A percentile compares a stretch with the other conserved stretches of the same genome.
phyloP scores from a whole-genome alignment of 2,113 vertebrate genomes.

The Psettodes erumei region DNA sequence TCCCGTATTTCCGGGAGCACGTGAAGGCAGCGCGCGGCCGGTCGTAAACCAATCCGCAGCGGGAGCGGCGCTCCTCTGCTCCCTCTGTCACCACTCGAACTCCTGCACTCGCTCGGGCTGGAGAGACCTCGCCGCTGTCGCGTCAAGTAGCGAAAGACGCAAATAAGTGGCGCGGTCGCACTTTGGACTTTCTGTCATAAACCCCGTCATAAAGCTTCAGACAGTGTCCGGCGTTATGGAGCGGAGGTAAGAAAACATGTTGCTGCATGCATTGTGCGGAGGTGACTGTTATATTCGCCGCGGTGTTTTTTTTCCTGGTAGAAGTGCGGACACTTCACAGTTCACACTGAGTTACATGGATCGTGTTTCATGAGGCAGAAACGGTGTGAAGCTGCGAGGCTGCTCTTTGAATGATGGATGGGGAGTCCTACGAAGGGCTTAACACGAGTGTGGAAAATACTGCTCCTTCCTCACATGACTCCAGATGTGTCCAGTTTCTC shows the following conservation, averaged over 20 bases:
- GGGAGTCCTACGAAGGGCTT: not conserved
- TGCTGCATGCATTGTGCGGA: not conserved
- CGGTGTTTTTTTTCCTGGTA: not conserved
- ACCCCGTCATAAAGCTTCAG: slow-evolving; percentile 6
- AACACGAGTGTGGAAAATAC: slow-evolving; percentile 15
- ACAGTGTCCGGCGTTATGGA: slow-evolving; percentile 40
- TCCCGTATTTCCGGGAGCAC: slow-evolving; percentile 14
- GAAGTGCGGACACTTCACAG: not conserved
- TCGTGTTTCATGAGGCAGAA: not conserved
- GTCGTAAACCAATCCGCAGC: slow-evolving; percentile 37
- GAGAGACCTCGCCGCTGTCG: not conserved
- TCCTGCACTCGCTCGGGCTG: not conserved
- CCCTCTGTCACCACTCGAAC: not conserved
- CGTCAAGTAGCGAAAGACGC: not conserved
- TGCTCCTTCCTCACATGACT: slow-evolving; percentile 4
- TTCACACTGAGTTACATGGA: not conserved
- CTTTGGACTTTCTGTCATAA: slow-evolving; percentile 28
- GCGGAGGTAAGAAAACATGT: slow-evolving; percentile 49
- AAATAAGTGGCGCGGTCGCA: not conserved
- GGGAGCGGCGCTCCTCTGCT: slow-evolving; percentile 7
- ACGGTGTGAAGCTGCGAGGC: not conserved
- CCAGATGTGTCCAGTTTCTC: slow-evolving; percentile 1
- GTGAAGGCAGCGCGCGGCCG: slow-evolving; percentile 45
- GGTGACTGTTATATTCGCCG: fast-evolving
- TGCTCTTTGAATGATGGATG: not conserved